These are phyloP conservation scores for Ursus arctos DNA, from an alignment of 2,113 vertebrate genomes.

Conservation along the genomic window DNA sequence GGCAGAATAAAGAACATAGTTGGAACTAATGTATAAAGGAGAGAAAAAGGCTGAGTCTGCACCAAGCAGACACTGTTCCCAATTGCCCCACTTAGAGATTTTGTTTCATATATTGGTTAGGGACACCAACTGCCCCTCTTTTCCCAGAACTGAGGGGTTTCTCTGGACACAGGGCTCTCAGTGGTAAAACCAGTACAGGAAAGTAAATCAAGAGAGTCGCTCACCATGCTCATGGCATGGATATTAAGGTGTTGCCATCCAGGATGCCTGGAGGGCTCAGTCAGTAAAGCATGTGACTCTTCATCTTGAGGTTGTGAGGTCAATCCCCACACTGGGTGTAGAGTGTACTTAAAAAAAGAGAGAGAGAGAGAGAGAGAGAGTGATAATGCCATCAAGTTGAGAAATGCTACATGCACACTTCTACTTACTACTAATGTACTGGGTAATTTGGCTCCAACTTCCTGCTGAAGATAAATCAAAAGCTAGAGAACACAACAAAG, in stretches of 20 bases:
- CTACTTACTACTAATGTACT: too few species aligned
- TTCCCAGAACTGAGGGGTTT: neutral
- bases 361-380: neutral
- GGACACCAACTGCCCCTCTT: neutral
- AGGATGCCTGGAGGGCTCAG: neutral
- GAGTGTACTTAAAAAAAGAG: neutral
- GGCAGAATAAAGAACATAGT: too few species aligned
- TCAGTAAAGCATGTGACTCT: neutral
- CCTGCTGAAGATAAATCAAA: neutral
- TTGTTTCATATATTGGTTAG: neutral
- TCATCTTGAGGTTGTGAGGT: neutral
- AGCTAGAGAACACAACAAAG: neutral
- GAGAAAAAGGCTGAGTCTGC: too few species aligned
- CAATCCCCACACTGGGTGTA: neutral
- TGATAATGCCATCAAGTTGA: neutral
- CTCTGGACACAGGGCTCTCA: neutral
- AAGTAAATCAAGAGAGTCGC: rapidly evolving
- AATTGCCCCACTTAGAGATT: neutral
- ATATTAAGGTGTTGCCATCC: too few species aligned
- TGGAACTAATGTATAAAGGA: rapidly evolving
- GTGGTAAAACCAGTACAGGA: neutral
- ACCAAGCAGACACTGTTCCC: too few species aligned
- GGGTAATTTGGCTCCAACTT: neutral
- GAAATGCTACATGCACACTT: neutral
- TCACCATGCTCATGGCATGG: neutral